phyloP scores from a whole-genome alignment of 2,113 vertebrate species.

The Actenoides hombroni region DNA sequence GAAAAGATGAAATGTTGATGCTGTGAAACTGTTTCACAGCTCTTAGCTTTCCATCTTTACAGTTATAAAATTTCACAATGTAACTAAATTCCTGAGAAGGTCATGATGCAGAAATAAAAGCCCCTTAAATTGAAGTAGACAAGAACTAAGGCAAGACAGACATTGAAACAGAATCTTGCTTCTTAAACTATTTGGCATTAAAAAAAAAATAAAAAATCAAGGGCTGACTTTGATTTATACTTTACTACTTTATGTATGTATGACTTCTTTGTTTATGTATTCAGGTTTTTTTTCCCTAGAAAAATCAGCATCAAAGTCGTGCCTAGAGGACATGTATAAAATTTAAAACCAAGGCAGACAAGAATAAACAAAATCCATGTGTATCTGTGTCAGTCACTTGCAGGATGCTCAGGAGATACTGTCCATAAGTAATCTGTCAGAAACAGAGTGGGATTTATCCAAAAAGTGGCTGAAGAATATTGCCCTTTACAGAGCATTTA shows the following conservation, averaged over 20 bases:
- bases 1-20: slow-evolving; percentile 33
- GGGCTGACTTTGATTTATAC: slow-evolving; percentile 63
- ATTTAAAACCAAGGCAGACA: slow-evolving; percentile 69
- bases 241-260: slow-evolving; percentile 50
- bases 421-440: slow-evolving; percentile 35
- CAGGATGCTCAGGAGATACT: slow-evolving; percentile 30
- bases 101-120: slow-evolving; percentile 53
- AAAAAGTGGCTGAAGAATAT: slow-evolving; percentile 12
- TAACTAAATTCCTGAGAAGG: slow-evolving; percentile 49
- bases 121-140: slow-evolving; percentile 50
- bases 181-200: slow-evolving; percentile 37
- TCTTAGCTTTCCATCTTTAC: slow-evolving; percentile 52
- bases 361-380: slow-evolving; percentile 76
- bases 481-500: neutral
- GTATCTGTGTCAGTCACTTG: slow-evolving; percentile 53
- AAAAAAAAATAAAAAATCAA: neutral
- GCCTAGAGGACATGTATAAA: slow-evolving; percentile 69
- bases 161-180: slow-evolving; percentile 62
- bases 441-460: neutral
- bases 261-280: slow-evolving; percentile 71
- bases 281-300: neutral
- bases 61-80: slow-evolving; percentile 55
- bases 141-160: slow-evolving; percentile 38
- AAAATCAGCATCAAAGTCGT: slow-evolving; percentile 74
- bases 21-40: slow-evolving; percentile 56